These are phyloP conservation scores for Aurelia sp. DNA, from an alignment of 30 jellyfish, hydroid and myxozoan genomes.

Conservation along the genomic window DNA sequence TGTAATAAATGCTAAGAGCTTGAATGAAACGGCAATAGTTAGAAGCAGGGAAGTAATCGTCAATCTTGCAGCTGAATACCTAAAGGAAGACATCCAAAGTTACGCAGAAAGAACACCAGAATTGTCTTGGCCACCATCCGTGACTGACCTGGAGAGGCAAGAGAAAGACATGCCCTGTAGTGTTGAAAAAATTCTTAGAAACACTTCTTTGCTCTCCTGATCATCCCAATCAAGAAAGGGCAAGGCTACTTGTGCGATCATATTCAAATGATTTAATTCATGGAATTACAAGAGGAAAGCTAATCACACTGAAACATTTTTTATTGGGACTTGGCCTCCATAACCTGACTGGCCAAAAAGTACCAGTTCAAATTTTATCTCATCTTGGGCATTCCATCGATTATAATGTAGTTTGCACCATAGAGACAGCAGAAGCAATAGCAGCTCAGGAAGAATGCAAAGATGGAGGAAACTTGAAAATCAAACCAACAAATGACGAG, in stretches of 20 bases:
- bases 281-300: constrained; percentile 35
- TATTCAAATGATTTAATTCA: not conserved
- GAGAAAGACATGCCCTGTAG: constrained; percentile 14
- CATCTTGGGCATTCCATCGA: constrained; percentile 60
- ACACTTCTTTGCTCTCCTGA: constrained; percentile 13
- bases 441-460: constrained; percentile 22
- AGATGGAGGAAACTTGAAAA: not conserved
- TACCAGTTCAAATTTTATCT: constrained; percentile 4
- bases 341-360: constrained; percentile 36
- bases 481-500: constrained; percentile 30
- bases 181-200: constrained; percentile 3
- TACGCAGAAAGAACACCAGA: not conserved
- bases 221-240: constrained; percentile 23
- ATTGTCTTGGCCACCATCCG: constrained; percentile 21
- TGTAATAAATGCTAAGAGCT: constrained; percentile 10
- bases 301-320: constrained; percentile 46
- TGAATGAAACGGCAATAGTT: not conserved
- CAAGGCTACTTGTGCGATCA: constrained; percentile 8
- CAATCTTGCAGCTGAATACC: too few species aligned
- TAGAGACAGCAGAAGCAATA: constrained; percentile 49
- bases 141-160: constrained; percentile 9
- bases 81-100: too few species aligned
- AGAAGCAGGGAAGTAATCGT: too few species aligned
- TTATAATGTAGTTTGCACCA: constrained; percentile 34
- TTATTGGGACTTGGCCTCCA: constrained; percentile 57